These are phyloP conservation scores for Menidia beryllina DNA, from an alignment of 2,113 vertebrate species.

Conservation along the genomic window DNA sequence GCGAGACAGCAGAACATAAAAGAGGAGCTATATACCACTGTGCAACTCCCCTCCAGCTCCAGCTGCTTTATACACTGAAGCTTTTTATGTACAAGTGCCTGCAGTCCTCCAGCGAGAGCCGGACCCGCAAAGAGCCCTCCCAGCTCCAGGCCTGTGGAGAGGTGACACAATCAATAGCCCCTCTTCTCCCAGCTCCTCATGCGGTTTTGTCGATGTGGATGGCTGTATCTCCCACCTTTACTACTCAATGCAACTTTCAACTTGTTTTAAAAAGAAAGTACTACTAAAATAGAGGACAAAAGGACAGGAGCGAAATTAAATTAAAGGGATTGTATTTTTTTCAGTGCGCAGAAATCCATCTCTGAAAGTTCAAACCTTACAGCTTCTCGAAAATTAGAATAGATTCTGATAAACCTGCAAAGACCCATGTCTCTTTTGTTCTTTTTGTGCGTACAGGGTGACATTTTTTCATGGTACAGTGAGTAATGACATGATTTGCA, in stretches of 20 bases:
- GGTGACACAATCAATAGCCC: constrained; percentile 76
- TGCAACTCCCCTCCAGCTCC: constrained; percentile 54
- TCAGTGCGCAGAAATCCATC: constrained; percentile 31
- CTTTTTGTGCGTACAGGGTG: constrained; percentile 2
- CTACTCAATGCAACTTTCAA: constrained; percentile 51
- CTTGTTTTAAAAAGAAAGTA: constrained; percentile 28
- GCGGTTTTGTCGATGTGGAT: constrained; percentile 42
- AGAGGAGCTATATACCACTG: constrained; percentile 49
- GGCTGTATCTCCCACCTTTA: constrained; percentile 31
- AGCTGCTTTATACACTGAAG: constrained; percentile 63
- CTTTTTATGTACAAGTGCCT: constrained; percentile 71
- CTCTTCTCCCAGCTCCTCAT: constrained; percentile 38
- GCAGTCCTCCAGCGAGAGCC: constrained; percentile 62
- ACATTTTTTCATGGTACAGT: constrained; percentile 16
- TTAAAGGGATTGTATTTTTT: constrained; percentile 37
- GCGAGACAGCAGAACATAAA: constrained; percentile 48
- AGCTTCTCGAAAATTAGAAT: constrained; percentile 22
- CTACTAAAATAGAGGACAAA: constrained; percentile 29
- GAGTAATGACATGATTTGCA: constrained; percentile 4
- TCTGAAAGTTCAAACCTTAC: constrained; percentile 28
- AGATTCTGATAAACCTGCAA: constrained; percentile 13
- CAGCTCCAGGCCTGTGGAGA: constrained; percentile 63
- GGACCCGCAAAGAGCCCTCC: constrained; percentile 72
- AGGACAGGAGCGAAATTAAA: constrained; percentile 25
- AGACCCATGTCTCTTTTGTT: not conserved